phyloP scores from a whole-genome alignment of 1,140 invertebrate genomes.

The Melanaphis sacchari region DNA sequence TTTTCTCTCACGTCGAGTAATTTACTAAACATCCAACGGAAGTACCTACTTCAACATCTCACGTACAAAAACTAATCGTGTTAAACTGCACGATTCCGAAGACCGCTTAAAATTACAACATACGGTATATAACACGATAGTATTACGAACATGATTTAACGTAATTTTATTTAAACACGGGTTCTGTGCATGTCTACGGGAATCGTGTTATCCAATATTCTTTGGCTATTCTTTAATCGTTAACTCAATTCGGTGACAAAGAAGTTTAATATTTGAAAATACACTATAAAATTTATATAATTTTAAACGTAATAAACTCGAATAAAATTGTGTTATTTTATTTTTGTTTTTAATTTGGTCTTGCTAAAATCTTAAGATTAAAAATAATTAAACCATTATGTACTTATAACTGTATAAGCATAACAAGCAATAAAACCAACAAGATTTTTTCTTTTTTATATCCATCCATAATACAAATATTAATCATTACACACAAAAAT shows the following conservation, averaged over 20 bases:
- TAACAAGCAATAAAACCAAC: background rate
- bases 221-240: background rate
- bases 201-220: background rate
- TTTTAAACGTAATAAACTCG: background rate
- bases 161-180: conserved; percentile 5
- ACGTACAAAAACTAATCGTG: background rate
- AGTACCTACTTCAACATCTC: conserved; percentile 1
- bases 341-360: background rate
- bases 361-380: background rate
- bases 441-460: background rate
- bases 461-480: background rate
- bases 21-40: background rate
- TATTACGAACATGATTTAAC: background rate
- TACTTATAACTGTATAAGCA: background rate
- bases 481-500: background rate
- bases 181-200: background rate
- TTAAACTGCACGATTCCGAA: background rate
- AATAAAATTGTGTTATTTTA: background rate
- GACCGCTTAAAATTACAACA: background rate
- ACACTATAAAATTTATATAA: background rate
- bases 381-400: background rate
- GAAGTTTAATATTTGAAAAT: background rate
- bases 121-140: background rate
- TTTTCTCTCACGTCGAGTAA: background rate
- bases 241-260: background rate